Evolutionary conservation across 2,888 invertebrate genomes (phyloP).

Genomic region (Cephus sareptanus): DNA sequence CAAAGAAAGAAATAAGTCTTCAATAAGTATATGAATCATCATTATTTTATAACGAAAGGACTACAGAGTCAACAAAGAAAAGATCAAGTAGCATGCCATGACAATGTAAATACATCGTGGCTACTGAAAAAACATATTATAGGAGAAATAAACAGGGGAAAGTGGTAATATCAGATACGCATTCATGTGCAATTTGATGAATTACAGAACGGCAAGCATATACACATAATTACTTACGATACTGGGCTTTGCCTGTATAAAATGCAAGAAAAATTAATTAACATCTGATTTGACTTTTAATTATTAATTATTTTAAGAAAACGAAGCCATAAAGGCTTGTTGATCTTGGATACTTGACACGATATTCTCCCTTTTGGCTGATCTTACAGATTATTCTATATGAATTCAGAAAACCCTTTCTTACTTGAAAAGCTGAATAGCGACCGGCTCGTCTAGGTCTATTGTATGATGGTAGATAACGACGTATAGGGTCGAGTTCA

Average conservation of each 20-base stretch:
- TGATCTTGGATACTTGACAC: background rate
- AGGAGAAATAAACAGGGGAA: slow-evolving; percentile 2
- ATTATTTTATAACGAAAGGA: background rate
- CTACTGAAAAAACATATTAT: background rate
- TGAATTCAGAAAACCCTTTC: slow-evolving; percentile 20
- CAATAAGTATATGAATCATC: background rate
- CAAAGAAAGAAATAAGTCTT: background rate
- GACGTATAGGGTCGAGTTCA: slow-evolving; percentile 94
- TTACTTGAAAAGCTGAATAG: slow-evolving; percentile 97
- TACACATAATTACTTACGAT: slow-evolving; percentile 69
- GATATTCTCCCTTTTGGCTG: background rate
- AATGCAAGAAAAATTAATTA: slow-evolving; percentile 45
- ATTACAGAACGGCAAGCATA: slow-evolving; percentile 8
- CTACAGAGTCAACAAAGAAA: background rate
- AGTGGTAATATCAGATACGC: slow-evolving; percentile 50
- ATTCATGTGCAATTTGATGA: slow-evolving; percentile 52
- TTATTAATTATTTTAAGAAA: slow-evolving; percentile 2
- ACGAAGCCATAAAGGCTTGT: slow-evolving; percentile 11
- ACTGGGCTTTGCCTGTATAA: slow-evolving; percentile 71
- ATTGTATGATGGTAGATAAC: slow-evolving; percentile 96
- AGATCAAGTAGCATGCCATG: background rate
- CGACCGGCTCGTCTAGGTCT: slow-evolving; percentile 90
- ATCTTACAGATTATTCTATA: background rate
- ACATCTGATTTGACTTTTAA: background rate
- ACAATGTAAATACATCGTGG: background rate